phyloP scores from a whole-genome alignment of 2,113 vertebrate species.

The Strix uralensis region DNA sequence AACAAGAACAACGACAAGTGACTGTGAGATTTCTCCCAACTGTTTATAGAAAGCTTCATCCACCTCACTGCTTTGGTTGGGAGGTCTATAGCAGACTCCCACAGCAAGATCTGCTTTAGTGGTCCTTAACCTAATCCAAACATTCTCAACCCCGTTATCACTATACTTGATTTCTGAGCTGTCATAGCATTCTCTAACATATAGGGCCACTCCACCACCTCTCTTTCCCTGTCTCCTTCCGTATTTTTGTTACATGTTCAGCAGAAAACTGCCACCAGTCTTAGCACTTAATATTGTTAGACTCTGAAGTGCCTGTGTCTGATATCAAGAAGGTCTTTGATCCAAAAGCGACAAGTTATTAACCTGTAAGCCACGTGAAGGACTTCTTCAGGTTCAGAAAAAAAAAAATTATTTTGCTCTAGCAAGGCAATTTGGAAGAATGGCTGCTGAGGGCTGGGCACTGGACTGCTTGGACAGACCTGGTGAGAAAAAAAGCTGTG shows the following conservation, averaged over 20 bases:
- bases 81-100: no score
- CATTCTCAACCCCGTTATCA: no score
- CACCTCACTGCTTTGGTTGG: no score
- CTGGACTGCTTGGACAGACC: neutral
- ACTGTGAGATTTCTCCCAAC: no score
- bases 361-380: neutral
- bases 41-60: no score
- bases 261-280: neutral
- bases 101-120: no score
- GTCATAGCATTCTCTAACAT: no score
- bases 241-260: neutral
- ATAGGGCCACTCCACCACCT: no score
- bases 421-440: neutral
- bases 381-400: neutral
- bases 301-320: neutral
- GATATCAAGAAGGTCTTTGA: neutral
- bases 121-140: no score
- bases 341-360: neutral
- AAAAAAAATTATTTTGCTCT: neutral
- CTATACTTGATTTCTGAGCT: no score
- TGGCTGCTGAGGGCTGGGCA: neutral
- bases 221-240: no score
- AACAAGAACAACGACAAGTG: no score
- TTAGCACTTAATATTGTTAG: neutral
- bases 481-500: neutral